Evolutionary conservation across 2,888 invertebrate genomes (phyloP), one percentile per base, ranked within the genome.

Genomic region (Dasysyrphus tricinctus): DNA sequence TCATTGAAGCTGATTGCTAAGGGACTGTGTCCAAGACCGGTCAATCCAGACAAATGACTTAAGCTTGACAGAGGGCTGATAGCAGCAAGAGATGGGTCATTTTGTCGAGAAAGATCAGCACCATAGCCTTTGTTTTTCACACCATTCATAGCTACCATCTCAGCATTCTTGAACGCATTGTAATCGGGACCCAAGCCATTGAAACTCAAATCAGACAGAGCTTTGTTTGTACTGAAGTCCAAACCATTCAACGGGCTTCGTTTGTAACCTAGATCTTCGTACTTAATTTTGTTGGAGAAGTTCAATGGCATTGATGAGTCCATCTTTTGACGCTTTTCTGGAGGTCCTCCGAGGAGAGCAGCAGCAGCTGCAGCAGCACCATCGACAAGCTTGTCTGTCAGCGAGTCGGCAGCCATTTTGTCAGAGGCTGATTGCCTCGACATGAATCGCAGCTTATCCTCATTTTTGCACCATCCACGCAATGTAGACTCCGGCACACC

Each of bases 401-500:
- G 63, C 12, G 91, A 89, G 78, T 92, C 92, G 9, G 90, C 90
- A 65, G 90, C 90, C 78, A 91, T 89, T 56, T 95, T 96, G 88
- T 96, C 96, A 1, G 96, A 95, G 9, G 95, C 95, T 69, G 96
- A 95, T 89, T 96, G 95, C 11, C 95, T 94, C 37, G 96, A 95
- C 90, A 95, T 95, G 91, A 95, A 94, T 88, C 95, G 92, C 5
- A 95, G 92, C 92, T 97, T 97, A 89, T 96, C 95, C 91, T 97
- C 96, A 90, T 96, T 96, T 92, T 97, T 97, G 93, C 97, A 97
- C 97, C 97, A 97, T 80, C 97, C 97, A 4, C 97, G 94, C 16
- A 97, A 93, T 9, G 97, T 97, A 3, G 97, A 97, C 92, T 97
- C 97, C 0, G 97, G 97, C 19, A 97, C 97, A 44, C 97, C 96